Evolutionary conservation across 2,888 invertebrate genomes (phyloP), one percentile per base, ranked within the genome.

Genomic region (Trissoscelio sp.): DNA sequence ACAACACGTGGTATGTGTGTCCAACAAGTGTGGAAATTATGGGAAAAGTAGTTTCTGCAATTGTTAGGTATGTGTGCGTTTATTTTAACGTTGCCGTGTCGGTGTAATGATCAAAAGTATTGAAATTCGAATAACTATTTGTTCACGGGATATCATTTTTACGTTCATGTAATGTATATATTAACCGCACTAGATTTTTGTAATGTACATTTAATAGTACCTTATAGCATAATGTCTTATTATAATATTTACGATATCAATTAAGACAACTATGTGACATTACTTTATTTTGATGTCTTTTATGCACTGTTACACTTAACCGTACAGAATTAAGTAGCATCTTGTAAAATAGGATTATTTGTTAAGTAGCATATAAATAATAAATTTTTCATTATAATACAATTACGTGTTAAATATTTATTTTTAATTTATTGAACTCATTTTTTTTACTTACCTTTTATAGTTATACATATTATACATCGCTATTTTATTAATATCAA

Each of bases 281-380:
- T 74, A 57, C 12, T 34, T 75, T 44, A 58, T 70, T 80, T 80
- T 44, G 66, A 80, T 72, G 80, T 80, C 75, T 75, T 80, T 80
- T 75, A 70, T 64, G 80, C 75, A 80, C 75, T 75, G 80, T 80
- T 80, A 80, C 70, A 80, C 66, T 80, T 80, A 80, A 75, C 66
- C 80, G 69, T 69, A 73, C 51, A 60, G 48, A 31, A 70, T 42
- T 66, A 74, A 75, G 64, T 80, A 80, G 64, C 48, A 34, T 75
- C 80, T 80, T 80, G 80, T 80, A 80, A 80, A 70, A 80, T 80
- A 80, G 80, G 69, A 70, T 31, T 75, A 80, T 74, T 80, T 75
- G 80, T 80, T 70, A 80, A 80, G 51, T 80, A 80, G 80, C 51
- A 34, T 66, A 66, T 31, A 57, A 80, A 80, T 75, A 77, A 70